Conservation (phyloP, 1,140 invertebrate species). For the Chironomus striatipennis region DNA sequence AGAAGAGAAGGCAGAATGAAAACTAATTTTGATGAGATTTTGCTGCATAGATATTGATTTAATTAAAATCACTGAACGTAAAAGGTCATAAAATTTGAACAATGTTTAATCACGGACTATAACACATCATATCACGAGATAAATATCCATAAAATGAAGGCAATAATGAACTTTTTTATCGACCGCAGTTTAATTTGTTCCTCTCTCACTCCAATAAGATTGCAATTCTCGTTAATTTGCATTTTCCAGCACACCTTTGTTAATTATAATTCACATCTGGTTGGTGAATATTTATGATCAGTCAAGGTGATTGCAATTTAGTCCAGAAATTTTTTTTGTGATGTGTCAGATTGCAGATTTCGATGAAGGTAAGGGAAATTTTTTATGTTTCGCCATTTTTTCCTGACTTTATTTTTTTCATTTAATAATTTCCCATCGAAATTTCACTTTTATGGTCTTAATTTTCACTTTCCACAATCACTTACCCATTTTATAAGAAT, state of each 20-base stretch:
- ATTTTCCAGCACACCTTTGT: not conserved
- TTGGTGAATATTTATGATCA: not conserved
- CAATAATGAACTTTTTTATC: not conserved
- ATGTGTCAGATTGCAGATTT: not conserved
- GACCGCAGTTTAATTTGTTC: not conserved
- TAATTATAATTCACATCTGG: not conserved
- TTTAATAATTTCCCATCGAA: not conserved
- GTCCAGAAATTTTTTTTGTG: conserved; percentile 1
- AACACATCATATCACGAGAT: not conserved
- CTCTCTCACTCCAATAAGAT: not conserved
- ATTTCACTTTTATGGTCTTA: not conserved
- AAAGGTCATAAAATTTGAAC: conserved; percentile 15
- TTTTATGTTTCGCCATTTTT: conserved; percentile 22
- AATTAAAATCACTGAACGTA: not conserved
- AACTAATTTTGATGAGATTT: not conserved
- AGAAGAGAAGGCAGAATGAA: not conserved
- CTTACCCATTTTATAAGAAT: conserved; percentile 10
- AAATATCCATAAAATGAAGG: not conserved
- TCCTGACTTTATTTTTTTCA: not conserved
- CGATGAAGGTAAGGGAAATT: not conserved
- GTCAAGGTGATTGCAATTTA: not conserved
- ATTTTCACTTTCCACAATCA: not conserved
- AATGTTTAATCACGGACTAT: not conserved
- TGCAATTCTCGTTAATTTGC: not conserved
- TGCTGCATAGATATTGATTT: not conserved